These are phyloP conservation scores for Zelostemma sp. DNA, from an alignment of 1,140 invertebrate genomes.

Conservation along the genomic window DNA sequence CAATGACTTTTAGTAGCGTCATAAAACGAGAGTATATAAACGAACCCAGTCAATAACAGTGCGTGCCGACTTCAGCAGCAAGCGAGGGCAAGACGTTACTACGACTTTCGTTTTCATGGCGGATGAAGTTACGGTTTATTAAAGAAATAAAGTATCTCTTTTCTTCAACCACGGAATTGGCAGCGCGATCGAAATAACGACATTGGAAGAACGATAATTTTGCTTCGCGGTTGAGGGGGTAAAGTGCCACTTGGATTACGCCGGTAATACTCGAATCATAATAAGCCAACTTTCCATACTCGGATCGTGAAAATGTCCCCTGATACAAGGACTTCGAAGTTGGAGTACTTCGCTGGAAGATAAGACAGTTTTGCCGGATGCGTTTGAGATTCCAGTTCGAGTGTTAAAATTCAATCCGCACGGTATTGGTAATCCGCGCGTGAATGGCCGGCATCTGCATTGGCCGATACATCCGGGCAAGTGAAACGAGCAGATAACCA, in stretches of 20 bases:
- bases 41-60: conserved; percentile 66
- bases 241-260: neutral
- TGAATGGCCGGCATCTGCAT: conserved; percentile 41
- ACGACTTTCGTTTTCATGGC: conserved; percentile 59
- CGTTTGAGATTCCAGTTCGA: too few species aligned
- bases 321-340: neutral
- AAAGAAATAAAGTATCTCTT: conserved; percentile 58
- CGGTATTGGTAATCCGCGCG: conserved; percentile 50
- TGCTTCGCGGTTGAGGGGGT: conserved; percentile 1
- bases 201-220: conserved; percentile 20
- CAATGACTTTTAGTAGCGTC: conserved; percentile 60
- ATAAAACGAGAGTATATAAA: conserved; percentile 67
- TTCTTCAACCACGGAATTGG: conserved; percentile 26
- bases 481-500: conserved; percentile 48
- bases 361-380: conserved; percentile 4
- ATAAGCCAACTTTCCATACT: neutral
- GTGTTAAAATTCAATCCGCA: conserved; percentile 36
- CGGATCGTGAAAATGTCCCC: neutral
- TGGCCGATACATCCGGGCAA: conserved; percentile 57
- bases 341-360: conserved; percentile 1
- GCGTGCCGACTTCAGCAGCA: conserved; percentile 32
- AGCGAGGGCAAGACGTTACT: conserved; percentile 46
- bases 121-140: conserved; percentile 64
- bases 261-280: conserved; percentile 18
- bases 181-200: conserved; percentile 42